Evolutionary conservation across 2,797 vertebrate species (phyloP).

Genomic region (Rhynchonycteris naso): DNA sequence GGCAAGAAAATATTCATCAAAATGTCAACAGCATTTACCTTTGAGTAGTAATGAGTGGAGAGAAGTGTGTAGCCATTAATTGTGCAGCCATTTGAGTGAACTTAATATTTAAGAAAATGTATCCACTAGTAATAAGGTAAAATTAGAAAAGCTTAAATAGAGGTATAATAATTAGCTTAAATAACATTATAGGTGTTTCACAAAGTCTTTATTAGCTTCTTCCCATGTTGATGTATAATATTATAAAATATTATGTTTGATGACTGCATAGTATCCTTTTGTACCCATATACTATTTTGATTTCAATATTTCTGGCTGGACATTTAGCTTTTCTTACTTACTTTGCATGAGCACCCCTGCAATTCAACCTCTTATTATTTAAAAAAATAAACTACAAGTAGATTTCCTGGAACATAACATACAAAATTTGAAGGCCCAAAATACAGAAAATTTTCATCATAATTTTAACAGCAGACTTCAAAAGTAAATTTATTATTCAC

Average conservation of each 20-base stretch:
- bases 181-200: background rate
- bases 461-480: background rate
- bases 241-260: background rate
- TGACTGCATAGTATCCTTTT: background rate
- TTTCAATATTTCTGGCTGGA: background rate
- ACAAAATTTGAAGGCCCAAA: background rate
- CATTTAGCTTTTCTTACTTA: background rate
- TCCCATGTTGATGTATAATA: background rate
- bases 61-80: background rate
- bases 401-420: background rate
- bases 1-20: background rate
- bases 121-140: background rate
- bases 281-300: background rate
- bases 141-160: background rate
- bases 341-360: background rate
- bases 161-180: background rate
- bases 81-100: background rate
- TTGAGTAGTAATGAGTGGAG: background rate
- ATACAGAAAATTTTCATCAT: background rate
- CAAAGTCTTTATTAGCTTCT: background rate
- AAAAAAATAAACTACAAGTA: background rate
- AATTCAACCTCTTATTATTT: slow-evolving; percentile 26
- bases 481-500: background rate
- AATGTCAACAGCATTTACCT: background rate
- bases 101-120: background rate